Evolutionary conservation across 2,797 vertebrate species (phyloP).

Genomic region (Neosilurus hyrtlii): DNA sequence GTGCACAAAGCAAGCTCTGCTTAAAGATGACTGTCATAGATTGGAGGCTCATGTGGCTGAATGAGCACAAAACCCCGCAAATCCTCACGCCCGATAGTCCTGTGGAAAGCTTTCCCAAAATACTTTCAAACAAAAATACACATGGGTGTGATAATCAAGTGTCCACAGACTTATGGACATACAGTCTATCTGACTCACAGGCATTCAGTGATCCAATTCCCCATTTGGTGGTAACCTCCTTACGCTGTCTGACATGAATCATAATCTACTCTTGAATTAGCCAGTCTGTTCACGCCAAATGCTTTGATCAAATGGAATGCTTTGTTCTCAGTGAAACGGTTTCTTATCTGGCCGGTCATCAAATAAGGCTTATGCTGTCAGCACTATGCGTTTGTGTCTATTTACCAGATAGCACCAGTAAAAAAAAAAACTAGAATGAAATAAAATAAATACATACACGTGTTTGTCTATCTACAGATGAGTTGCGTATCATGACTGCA

Average conservation of each 20-base stretch:
- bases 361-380: neutral
- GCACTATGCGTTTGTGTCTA: neutral
- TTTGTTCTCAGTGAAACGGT: constrained; percentile 6
- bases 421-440: neutral
- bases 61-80: neutral
- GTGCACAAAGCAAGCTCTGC: neutral
- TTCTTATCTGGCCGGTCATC: neutral
- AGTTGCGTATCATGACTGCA: neutral
- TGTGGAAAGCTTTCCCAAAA: neutral
- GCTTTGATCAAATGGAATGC: constrained; percentile 24
- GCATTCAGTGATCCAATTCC: neutral
- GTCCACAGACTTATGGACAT: neutral
- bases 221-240: neutral
- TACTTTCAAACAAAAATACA: neutral
- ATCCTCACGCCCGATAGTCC: neutral
- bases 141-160: neutral
- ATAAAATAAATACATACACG: neutral
- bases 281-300: constrained; percentile 14
- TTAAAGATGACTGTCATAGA: neutral
- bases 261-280: constrained; percentile 10
- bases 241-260: neutral
- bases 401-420: neutral
- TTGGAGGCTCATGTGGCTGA: neutral
- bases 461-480: neutral
- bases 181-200: neutral